phyloP scores from a whole-genome alignment of 2,113 vertebrate genomes.

The Platanista minor region DNA sequence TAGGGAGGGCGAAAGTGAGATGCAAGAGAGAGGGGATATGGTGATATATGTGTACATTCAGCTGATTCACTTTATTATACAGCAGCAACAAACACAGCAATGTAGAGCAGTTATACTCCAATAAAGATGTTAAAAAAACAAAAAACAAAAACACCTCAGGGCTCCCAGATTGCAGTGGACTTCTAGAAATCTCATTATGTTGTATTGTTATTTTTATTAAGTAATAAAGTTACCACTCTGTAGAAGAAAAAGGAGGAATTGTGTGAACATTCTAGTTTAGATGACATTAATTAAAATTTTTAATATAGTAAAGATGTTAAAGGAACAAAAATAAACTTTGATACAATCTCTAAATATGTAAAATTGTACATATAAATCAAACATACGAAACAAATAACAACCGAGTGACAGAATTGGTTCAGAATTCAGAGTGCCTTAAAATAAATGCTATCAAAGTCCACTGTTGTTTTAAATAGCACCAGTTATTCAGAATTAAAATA shows the following conservation, averaged over 20 bases:
- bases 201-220: not conserved
- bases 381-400: not conserved
- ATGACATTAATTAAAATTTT: not conserved
- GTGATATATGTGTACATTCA: too few relatives aligned
- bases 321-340: not conserved
- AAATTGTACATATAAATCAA: not conserved
- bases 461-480: not conserved
- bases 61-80: too few relatives aligned
- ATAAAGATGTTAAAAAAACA: too few relatives aligned
- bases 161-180: not conserved
- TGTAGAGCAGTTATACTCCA: too few relatives aligned
- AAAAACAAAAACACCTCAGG: not conserved
- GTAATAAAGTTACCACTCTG: not conserved
- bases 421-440: conserved; percentile 10
- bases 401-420: conserved; percentile 45
- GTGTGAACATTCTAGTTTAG: not conserved
- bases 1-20: too few relatives aligned
- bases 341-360: not conserved
- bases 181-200: not conserved
- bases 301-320: not conserved
- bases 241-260: too few relatives aligned
- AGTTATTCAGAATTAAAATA: conserved; percentile 33
- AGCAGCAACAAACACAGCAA: too few relatives aligned
- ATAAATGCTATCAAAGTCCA: conserved; percentile 29
- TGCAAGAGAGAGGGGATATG: too few relatives aligned